Percentiles rank a stretch among this genome's conserved stretches.
Evolutionary conservation across 2,888 invertebrate genomes (phyloP).

Genomic region (Drosophila mimetica): DNA sequence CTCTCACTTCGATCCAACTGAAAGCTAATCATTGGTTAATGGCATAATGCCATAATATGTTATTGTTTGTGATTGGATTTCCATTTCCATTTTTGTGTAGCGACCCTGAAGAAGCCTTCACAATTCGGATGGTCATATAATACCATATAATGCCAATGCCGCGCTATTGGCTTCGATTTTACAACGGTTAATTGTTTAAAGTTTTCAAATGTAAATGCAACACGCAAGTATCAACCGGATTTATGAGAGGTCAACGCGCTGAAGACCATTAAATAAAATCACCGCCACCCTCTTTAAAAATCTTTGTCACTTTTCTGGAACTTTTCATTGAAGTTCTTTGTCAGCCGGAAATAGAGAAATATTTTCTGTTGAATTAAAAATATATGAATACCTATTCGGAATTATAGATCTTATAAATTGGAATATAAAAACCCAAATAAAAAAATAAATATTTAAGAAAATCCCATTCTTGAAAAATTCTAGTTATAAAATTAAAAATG

Average conservation of each 20-base stretch:
- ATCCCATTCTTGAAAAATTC: no score
- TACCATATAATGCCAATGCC: conserved; percentile 29
- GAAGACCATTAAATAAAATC: neutral
- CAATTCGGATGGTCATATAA: conserved; percentile 37
- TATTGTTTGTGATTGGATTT: conserved; percentile 34
- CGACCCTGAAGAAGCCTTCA: conserved; percentile 68
- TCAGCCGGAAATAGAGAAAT: neutral
- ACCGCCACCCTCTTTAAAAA: no score
- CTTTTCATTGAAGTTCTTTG: neutral
- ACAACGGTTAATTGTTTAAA: conserved; percentile 53
- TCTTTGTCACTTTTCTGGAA: conserved; percentile 11
- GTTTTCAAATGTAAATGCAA: conserved; percentile 37
- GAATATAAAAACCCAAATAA: no score
- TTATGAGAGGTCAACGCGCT: conserved; percentile 27
- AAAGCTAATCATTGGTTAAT: conserved; percentile 48
- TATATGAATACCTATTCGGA: no score
- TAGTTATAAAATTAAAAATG: no score
- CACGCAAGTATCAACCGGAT: conserved; percentile 43
- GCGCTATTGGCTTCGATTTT: conserved; percentile 22
- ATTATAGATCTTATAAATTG: no score
- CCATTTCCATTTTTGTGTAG: conserved; percentile 42
- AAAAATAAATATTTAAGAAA: no score
- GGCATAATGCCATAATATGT: conserved; percentile 34
- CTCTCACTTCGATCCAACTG: conserved; percentile 59
- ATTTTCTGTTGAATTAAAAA: no score